phyloP scores from a whole-genome alignment of 2,797 vertebrate genomes.

The Emys orbicularis region DNA sequence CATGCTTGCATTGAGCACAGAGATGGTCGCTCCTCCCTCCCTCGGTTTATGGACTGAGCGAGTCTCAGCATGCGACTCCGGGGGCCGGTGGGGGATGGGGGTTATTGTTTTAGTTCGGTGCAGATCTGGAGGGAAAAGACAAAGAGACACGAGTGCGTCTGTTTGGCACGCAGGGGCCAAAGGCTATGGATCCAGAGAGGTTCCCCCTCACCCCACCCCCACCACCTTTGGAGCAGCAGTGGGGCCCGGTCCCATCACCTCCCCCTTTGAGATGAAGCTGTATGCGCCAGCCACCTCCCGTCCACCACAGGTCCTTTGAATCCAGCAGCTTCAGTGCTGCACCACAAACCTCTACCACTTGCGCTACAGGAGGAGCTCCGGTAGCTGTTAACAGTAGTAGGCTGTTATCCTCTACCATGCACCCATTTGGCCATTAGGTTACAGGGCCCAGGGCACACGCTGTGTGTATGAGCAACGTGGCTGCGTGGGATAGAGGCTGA shows the following conservation, averaged over 20 bases:
- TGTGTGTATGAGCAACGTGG: neutral
- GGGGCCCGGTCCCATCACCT: neutral
- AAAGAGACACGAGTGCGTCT: neutral
- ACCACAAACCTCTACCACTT: neutral
- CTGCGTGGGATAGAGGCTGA: neutral
- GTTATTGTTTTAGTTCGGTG: neutral
- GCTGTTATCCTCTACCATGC: neutral
- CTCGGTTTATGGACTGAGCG: neutral
- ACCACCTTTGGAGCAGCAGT: neutral
- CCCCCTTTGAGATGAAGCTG: neutral
- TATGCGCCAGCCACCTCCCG: neutral
- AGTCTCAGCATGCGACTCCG: constrained; percentile 73
- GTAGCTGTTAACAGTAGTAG: neutral
- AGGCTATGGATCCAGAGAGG: neutral
- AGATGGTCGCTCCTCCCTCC: neutral
- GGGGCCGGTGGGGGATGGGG: neutral
- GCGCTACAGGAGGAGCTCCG: accelerated
- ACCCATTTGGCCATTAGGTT: neutral
- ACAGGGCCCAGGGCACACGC: neutral
- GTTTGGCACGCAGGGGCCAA: neutral
- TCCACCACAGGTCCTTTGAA: neutral
- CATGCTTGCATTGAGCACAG: constrained; percentile 70
- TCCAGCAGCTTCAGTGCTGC: neutral
- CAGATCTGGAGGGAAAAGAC: neutral
- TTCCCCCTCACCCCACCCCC: neutral